Evolutionary conservation across 2,888 invertebrate genomes (phyloP), one percentile per base, ranked within the genome.

Genomic region (Drosophila ustulata): DNA sequence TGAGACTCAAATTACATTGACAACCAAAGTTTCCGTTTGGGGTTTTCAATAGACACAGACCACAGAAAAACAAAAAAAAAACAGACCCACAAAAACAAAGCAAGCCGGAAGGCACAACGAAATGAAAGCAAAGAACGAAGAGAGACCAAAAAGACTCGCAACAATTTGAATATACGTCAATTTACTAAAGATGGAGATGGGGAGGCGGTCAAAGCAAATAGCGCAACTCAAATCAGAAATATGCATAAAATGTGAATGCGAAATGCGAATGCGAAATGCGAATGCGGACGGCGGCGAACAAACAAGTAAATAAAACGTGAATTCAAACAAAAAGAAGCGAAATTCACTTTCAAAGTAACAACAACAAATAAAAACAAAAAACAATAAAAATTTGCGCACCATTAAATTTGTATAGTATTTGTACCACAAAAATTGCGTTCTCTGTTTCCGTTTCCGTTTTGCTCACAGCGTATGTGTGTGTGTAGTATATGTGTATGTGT

Each of bases 341-440:
- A 58, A 34, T 55, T 37, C 7, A 7, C 11, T n/a, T 46, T 43
- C 68, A 34, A 61, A 59, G 59, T 49, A 25, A 18, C 39, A 41
- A 41, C 7, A 18, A 41, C 39, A 37, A 9, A 23, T 56, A 62
- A 62, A 74, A 75, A 75, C 67, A 66, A 69, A 84, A 66, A 80
- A 77, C 83, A 86, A 88, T 89, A 73, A 80, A 88, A 89, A 81
- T 81, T 76, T 81, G 71, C 81, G 82, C 82, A 68, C 85, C 88
- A 89, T 88, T 88, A 88, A 88, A 78, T 88, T 78, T 85, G 72
- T 76, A 82, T 76, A 66, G 81, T 57, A 58, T 56, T 67, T 64
- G 67, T 72, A 56, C 72, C 75, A 67, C 68, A 66, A 72, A 66
- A 82, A 75, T 66, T 59, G 59, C 47, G 55, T 41, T 57, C 34